phyloP scores from a whole-genome alignment of 2,888 invertebrate genomes.

The Pasiphila rectangulata region DNA sequence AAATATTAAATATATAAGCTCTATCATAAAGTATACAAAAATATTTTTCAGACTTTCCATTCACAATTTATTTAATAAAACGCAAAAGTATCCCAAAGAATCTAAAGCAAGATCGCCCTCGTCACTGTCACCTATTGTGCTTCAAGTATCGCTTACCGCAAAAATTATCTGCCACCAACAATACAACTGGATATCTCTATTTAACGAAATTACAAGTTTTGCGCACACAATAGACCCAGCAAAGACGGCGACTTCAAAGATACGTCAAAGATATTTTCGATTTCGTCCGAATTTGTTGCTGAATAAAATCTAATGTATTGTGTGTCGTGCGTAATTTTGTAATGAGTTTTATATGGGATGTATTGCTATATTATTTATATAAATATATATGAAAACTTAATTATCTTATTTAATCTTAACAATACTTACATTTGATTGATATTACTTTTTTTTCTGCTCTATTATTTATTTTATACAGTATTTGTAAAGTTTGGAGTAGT shows the following conservation, averaged over 20 bases:
- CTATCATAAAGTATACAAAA: too few relatives aligned
- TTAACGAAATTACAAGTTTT: slow-evolving; percentile 74
- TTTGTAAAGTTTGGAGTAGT: too few relatives aligned
- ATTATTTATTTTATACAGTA: too few relatives aligned
- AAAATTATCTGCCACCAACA: slow-evolving; percentile 70
- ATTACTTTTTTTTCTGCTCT: too few relatives aligned
- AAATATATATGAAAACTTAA: too few relatives aligned
- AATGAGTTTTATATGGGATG: slow-evolving; percentile 1
- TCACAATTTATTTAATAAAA: slow-evolving; percentile 1
- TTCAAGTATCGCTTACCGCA: slow-evolving; percentile 76
- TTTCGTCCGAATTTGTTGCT: slow-evolving; percentile 30
- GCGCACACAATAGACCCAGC: slow-evolving; percentile 36
- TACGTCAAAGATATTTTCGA: slow-evolving; percentile 23
- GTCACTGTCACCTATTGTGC: slow-evolving; percentile 69
- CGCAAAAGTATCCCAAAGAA: slow-evolving; percentile 7
- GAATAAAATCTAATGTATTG: background rate
- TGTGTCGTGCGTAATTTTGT: slow-evolving; percentile 5
- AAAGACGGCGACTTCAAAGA: slow-evolving; percentile 56
- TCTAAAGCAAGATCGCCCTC: slow-evolving; percentile 43
- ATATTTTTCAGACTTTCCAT: background rate
- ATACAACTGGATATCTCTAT: slow-evolving; percentile 66
- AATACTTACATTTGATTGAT: too few relatives aligned
- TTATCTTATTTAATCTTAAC: too few relatives aligned
- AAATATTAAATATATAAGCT: too few relatives aligned
- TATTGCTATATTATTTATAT: background rate